Evolutionary conservation across 2,888 invertebrate species (phyloP), one percentile per base, ranked within the genome.

Genomic region (Drepana falcataria): DNA sequence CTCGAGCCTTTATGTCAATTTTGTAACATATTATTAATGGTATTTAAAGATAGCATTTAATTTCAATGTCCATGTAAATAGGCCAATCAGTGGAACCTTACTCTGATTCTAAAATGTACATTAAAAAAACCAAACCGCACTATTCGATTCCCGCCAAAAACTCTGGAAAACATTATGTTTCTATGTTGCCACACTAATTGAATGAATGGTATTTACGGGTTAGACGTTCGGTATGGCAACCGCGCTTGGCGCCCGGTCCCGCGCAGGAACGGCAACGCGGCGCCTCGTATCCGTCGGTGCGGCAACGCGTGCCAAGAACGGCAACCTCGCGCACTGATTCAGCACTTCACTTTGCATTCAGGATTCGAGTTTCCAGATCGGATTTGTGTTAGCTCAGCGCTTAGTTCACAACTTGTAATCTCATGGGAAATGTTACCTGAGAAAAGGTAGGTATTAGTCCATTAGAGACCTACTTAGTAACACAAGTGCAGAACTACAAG

Each of bases 271-370:
- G 88, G 87, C 89, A 88, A 85, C 88, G 69, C 75, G 82, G 83
- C 86, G 81, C 84, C 75, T 61, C 73, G 81, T 78, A 78, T 76
- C 79, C 76, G 77, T 69, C 77, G 73, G 77, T 71, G 75, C 79
- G 85, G 84, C 85, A 83, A 81, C 83, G 67, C 68, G 53, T 56
- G 55, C 57, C 58, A 3, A 9, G 71, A 70, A 61, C 71, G 87
- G 87, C 88, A 89, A 89, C 88, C 75, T 67, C 78, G 81, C 83
- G 69, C 71, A 77, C 85, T 87, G 87, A 88, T 85, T 87, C 88
- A 87, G 85, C 87, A 85, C 71, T 81, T 81, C 78, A 75, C 41
- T 21, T 21, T 9, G n/a, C 80, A 83, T 83, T 78, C 74, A 78
- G 68, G 67, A 61, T 64, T 60, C 59, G 61, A 35, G 47, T 47